Conservation (phyloP, 2,797 vertebrate species). For the Liasis olivaceus region DNA sequence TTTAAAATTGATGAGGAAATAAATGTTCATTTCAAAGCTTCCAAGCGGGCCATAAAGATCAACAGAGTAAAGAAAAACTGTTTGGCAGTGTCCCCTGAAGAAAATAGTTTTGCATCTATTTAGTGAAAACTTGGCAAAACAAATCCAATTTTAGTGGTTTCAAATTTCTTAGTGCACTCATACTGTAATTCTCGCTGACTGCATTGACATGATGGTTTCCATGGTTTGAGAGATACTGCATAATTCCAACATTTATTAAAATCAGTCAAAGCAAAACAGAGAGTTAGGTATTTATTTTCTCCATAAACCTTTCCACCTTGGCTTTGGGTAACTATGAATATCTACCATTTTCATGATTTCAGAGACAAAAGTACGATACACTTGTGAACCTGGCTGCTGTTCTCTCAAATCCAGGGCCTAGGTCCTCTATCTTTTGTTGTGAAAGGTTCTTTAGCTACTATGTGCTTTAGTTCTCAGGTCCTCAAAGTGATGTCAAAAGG, state of each 20-base stretch:
- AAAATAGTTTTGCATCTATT: conserved; percentile 59
- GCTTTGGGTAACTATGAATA: neutral
- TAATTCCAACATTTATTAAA: conserved; percentile 45
- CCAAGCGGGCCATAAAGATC: conserved; percentile 66
- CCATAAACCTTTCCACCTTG: neutral
- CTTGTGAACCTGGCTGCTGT: neutral
- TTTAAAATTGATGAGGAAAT: conserved; percentile 62
- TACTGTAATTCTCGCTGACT: conserved; percentile 46
- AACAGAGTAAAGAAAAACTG: conserved; percentile 71
- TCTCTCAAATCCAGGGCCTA: neutral
- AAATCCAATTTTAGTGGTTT: conserved; percentile 54
- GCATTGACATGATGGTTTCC: conserved; percentile 31
- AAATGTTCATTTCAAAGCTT: conserved; percentile 65
- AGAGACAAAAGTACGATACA: neutral
- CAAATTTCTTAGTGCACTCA: conserved; percentile 50
- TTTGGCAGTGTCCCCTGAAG: conserved; percentile 66
- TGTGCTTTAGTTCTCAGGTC: neutral
- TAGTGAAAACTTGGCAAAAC: conserved; percentile 69
- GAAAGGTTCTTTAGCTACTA: neutral
- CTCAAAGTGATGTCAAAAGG: too few species aligned
- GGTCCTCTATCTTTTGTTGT: neutral
- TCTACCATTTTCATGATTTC: neutral
- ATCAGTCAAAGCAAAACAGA: conserved; percentile 41
- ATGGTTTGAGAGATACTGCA: conserved; percentile 31
- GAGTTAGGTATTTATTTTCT: neutral